phyloP scores from a whole-genome alignment of 1,140 invertebrate species.

The Anastatus disparis region DNA sequence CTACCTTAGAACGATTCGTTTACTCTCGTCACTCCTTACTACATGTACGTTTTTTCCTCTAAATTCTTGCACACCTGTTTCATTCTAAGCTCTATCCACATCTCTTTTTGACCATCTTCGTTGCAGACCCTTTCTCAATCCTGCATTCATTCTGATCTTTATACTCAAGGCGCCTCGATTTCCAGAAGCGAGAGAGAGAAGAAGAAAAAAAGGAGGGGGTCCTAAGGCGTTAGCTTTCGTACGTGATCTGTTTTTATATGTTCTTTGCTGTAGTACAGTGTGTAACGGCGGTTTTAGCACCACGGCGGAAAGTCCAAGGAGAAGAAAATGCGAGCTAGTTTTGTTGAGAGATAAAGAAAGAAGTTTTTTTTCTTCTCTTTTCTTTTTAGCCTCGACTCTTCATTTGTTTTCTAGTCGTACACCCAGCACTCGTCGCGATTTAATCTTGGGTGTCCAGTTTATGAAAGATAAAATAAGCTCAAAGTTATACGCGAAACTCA shows the following conservation, averaged over 20 bases:
- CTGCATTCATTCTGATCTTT: too few relatives aligned
- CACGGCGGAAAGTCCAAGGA: neutral
- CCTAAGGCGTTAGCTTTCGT: constrained; percentile 11
- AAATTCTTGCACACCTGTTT: neutral
- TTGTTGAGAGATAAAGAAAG: too few relatives aligned
- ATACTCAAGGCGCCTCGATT: neutral
- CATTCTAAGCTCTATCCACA: neutral
- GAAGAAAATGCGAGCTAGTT: neutral
- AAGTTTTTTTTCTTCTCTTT: too few relatives aligned
- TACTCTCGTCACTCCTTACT: neutral
- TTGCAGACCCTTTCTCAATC: too few relatives aligned
- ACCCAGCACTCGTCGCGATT: constrained; percentile 26
- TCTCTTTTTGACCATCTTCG: constrained; percentile 6
- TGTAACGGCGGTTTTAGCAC: constrained; percentile 18
- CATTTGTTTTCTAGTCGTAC: neutral
- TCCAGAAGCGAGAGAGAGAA: too few relatives aligned
- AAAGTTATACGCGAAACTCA: constrained; percentile 9
- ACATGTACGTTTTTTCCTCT: neutral
- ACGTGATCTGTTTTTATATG: constrained; percentile 35
- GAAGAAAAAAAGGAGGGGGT: too few relatives aligned
- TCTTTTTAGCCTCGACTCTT: neutral
- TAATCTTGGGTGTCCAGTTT: constrained; percentile 26
- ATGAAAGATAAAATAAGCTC: constrained; percentile 14
- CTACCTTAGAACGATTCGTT: too few relatives aligned
- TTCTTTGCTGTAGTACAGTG: too few relatives aligned